Percentiles rank a stretch among this genome's conserved stretches.
These are phyloP conservation scores for Nothocercus nigrocapillus DNA, from an alignment of 2,113 vertebrate genomes.

Conservation along the genomic window DNA sequence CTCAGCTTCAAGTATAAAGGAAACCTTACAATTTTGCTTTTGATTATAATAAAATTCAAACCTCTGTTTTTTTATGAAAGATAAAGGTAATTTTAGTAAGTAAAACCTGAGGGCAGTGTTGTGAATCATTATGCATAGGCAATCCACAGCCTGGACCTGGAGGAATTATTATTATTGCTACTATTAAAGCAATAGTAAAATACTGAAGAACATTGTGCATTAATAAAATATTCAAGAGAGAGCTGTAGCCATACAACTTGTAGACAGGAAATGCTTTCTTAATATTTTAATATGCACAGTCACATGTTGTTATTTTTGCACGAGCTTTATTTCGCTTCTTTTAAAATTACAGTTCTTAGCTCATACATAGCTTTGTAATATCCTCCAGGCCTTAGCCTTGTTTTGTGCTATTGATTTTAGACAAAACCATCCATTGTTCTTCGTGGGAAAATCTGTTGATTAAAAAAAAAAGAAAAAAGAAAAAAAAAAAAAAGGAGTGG, in stretches of 20 bases:
- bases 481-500: not conserved
- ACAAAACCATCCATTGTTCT: not conserved
- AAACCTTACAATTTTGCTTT: not conserved
- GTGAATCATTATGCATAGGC: not conserved
- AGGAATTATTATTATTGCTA: conserved; percentile 1
- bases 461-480: not conserved
- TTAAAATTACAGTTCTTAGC: not conserved
- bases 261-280: not conserved
- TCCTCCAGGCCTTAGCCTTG: not conserved
- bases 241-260: not conserved
- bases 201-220: not conserved
- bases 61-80: not conserved
- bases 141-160: not conserved
- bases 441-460: not conserved
- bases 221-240: not conserved
- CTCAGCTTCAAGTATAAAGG: not conserved
- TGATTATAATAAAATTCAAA: not conserved
- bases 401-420: not conserved
- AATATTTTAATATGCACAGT: not conserved
- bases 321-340: not conserved
- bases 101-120: not conserved
- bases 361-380: not conserved
- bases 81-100: not conserved
- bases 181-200: not conserved
- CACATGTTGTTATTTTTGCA: not conserved